Percentiles rank a stretch among this genome's conserved stretches.
phyloP scores from a whole-genome alignment of 2,113 vertebrate species.

The Oophaga pumilio region DNA sequence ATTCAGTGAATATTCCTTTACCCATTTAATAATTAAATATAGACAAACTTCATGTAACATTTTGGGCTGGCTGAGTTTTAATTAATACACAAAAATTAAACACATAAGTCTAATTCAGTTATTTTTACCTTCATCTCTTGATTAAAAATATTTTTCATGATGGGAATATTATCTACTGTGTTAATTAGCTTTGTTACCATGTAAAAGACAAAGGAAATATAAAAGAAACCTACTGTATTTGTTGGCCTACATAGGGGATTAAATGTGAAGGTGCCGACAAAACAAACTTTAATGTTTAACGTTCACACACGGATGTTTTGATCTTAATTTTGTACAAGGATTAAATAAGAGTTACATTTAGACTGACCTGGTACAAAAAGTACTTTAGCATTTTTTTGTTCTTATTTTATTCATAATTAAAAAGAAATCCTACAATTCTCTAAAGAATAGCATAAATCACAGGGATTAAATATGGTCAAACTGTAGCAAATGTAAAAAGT shows the following conservation, averaged over 20 bases:
- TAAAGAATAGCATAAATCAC: background rate
- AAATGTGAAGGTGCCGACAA: background rate
- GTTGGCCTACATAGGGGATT: constrained; percentile 1
- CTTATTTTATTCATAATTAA: background rate
- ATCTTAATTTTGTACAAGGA: constrained; percentile 2
- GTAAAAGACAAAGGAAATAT: background rate
- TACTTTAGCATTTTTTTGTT: background rate
- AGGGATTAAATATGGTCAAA: background rate
- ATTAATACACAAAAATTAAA: background rate
- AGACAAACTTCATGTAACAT: background rate
- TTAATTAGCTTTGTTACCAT: background rate
- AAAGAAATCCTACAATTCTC: background rate
- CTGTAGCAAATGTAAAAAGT: background rate
- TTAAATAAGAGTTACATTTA: constrained; percentile 7
- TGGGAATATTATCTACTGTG: constrained; percentile 12
- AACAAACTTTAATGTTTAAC: background rate
- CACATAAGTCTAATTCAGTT: background rate
- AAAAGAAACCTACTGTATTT: background rate
- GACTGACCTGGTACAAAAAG: background rate
- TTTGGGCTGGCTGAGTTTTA: background rate
- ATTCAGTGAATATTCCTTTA: background rate
- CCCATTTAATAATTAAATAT: background rate
- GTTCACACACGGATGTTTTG: background rate
- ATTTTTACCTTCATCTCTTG: background rate
- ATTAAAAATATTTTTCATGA: constrained; percentile 29